Conservation (phyloP, 1,140 invertebrate genomes). For the Zaprionus ghesquierei region DNA sequence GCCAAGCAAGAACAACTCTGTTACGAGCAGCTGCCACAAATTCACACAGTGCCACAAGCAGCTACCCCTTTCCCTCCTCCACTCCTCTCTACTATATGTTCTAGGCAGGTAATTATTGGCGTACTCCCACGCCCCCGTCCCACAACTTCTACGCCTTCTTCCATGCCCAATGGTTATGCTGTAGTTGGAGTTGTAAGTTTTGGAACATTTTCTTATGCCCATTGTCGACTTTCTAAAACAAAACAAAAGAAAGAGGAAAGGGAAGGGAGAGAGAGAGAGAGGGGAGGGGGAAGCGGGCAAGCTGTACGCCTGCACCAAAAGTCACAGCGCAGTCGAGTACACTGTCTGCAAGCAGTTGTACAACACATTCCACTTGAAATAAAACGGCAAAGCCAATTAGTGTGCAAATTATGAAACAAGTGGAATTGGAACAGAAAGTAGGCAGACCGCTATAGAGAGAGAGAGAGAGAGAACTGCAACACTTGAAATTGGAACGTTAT, state of each 20-base stretch:
- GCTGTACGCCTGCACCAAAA: neutral
- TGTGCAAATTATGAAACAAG: neutral
- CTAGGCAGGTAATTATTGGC: constrained; percentile 24
- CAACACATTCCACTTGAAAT: neutral
- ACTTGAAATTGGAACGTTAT: too few species aligned
- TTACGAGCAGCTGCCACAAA: constrained; percentile 46
- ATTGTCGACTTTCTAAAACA: constrained; percentile 33
- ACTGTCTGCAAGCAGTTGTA: constrained; percentile 10
- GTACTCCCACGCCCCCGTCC: neutral
- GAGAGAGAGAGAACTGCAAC: too few species aligned
- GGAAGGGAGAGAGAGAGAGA: neutral
- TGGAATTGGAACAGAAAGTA: neutral
- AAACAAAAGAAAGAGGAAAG: neutral
- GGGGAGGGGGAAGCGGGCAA: neutral
- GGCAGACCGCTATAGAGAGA: too few species aligned
- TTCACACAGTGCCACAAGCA: constrained; percentile 28
- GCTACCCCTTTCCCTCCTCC: neutral
- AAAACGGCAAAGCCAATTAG: neutral
- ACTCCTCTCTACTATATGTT: neutral
- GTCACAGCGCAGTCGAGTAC: neutral
- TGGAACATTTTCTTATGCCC: constrained; percentile 19
- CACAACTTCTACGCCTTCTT: neutral
- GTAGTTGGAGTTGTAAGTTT: neutral
- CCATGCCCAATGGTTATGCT: neutral
- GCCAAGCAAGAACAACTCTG: neutral